These are phyloP conservation scores for Ceratotherium simum DNA, from an alignment of 2,113 vertebrate genomes.

Conservation along the genomic window DNA sequence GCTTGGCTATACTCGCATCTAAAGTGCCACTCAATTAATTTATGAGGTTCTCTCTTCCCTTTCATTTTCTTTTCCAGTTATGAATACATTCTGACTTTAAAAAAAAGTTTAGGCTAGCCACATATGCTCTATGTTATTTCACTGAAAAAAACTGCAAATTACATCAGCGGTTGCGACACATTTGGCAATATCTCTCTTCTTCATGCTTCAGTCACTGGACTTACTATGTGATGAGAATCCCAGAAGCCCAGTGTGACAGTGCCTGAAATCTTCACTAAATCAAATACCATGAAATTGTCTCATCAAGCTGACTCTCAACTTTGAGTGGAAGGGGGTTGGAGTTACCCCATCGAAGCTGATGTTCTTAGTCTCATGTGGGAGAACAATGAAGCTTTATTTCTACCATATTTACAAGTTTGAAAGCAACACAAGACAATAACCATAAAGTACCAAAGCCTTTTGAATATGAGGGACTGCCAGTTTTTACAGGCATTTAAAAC, in stretches of 20 bases:
- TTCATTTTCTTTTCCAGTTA: constrained; percentile 68
- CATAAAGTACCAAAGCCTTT: background rate
- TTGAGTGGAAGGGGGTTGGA: background rate
- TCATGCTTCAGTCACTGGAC: constrained; percentile 48
- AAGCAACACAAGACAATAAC: background rate
- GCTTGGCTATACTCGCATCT: background rate
- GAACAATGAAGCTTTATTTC: background rate
- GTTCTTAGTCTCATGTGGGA: background rate
- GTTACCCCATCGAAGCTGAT: background rate
- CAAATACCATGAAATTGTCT: background rate
- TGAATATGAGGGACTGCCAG: background rate
- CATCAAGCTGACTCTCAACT: background rate
- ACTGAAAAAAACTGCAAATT: constrained; percentile 66
- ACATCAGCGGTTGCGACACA: constrained; percentile 40
- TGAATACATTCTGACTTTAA: constrained; percentile 36
- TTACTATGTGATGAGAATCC: constrained; percentile 63
- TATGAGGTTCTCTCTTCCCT: constrained; percentile 61
- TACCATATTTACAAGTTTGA: background rate
- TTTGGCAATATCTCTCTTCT: constrained; percentile 63
- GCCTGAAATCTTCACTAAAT: constrained; percentile 30
- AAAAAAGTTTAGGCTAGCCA: constrained; percentile 20
- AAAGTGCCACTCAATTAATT: constrained; percentile 64
- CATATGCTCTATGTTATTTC: constrained; percentile 62
- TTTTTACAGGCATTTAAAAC: constrained; percentile 39
- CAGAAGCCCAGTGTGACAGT: constrained; percentile 22